Evolutionary conservation across 1,140 invertebrate species (phyloP).

Genomic region (Hermetia illucens): DNA sequence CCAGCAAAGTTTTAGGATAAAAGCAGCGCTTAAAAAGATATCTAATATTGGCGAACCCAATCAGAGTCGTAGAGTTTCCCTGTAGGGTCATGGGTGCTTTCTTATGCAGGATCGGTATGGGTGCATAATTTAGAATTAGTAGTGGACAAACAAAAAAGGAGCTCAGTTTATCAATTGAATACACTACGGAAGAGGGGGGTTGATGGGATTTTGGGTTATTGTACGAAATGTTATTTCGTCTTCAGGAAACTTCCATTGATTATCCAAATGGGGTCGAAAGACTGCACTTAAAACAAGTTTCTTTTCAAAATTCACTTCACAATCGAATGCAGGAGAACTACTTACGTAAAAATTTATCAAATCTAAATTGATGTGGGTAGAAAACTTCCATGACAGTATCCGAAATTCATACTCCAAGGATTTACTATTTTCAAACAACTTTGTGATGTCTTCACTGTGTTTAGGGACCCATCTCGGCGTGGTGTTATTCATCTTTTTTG

Average conservation of each 20-base stretch:
- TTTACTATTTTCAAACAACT: conserved; percentile 3
- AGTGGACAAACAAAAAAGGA: not conserved
- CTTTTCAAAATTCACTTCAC: not conserved
- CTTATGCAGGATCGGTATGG: too few relatives aligned
- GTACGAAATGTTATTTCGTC: not conserved
- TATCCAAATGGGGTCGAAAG: too few relatives aligned
- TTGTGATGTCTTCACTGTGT: conserved; percentile 2
- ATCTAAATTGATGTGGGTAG: conserved; percentile 6
- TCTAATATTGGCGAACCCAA: too few relatives aligned
- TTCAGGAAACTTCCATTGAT: not conserved
- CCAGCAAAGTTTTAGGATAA: too few relatives aligned
- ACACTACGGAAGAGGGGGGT: not conserved
- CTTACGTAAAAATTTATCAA: conserved; percentile 5
- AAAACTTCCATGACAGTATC: conserved; percentile 4
- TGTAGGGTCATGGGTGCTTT: too few relatives aligned
- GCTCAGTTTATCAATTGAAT: not conserved
- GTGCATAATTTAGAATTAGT: not conserved
- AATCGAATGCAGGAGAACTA: conserved; percentile 1
- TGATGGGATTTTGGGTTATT: not conserved
- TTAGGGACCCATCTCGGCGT: conserved; percentile 7
- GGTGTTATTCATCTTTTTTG: conserved; percentile 1
- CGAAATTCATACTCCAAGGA: conserved; percentile 3
- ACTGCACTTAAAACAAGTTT: not conserved
- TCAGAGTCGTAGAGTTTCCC: too few relatives aligned
- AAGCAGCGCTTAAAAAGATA: too few relatives aligned